These are phyloP conservation scores for Diadegma fenestrale DNA, from an alignment of 2,888 invertebrate species.

Conservation along the genomic window DNA sequence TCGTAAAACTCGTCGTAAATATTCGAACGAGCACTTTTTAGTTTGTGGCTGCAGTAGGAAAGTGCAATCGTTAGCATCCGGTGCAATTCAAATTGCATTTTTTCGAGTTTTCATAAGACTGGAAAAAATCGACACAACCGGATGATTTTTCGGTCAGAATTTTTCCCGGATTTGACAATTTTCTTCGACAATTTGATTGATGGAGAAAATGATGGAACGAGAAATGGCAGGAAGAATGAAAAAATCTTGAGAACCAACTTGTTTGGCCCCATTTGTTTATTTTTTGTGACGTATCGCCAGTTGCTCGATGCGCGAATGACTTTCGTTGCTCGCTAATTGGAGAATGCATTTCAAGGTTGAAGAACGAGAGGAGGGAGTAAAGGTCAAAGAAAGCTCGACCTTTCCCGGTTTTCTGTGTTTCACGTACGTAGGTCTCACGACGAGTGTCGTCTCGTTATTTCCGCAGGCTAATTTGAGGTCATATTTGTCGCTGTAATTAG, in stretches of 20 bases:
- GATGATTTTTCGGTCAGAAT: background rate
- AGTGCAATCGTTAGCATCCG: constrained; percentile 37
- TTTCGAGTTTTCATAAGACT: background rate
- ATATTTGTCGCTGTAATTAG: constrained; percentile 51
- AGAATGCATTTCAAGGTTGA: constrained; percentile 44
- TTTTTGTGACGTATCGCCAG: background rate
- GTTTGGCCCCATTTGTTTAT: background rate
- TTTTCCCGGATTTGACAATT: background rate
- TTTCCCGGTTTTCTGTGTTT: background rate
- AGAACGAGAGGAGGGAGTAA: background rate
- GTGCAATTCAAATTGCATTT: constrained; percentile 10
- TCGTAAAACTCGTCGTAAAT: constrained; percentile 31
- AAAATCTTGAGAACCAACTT: too few relatives aligned
- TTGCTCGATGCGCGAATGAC: background rate
- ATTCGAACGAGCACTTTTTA: constrained; percentile 26
- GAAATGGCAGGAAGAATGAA: background rate
- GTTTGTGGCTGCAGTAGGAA: constrained; percentile 18
- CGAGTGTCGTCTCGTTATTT: constrained; percentile 14
- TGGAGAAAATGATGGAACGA: background rate
- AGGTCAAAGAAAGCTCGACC: constrained; percentile 42
- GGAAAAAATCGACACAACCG: constrained; percentile 10
- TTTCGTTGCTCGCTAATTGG: constrained; percentile 12
- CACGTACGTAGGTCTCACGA: constrained; percentile 6
- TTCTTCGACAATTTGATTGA: background rate
- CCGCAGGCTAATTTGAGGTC: constrained; percentile 51